These are phyloP conservation scores for Anarrhichthys ocellatus DNA, from an alignment of 2,113 vertebrate genomes.

Conservation along the genomic window DNA sequence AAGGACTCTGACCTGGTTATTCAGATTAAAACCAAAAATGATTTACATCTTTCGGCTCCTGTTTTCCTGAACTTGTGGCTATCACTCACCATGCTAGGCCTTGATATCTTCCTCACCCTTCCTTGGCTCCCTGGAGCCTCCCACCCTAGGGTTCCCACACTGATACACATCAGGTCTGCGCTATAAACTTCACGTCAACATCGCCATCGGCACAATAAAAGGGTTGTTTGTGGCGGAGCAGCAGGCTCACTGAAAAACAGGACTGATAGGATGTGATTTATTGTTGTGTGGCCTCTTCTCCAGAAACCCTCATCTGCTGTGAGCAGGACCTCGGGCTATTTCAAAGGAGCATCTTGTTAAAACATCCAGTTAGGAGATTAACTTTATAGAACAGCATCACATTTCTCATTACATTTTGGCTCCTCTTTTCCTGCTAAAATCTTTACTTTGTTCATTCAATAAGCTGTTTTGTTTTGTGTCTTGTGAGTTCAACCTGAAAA, in stretches of 20 bases:
- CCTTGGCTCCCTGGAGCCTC: constrained; percentile 10
- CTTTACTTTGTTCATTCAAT: background rate
- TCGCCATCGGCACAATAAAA: constrained; percentile 60
- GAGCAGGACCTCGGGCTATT: constrained; percentile 8
- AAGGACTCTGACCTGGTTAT: background rate
- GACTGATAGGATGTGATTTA: constrained; percentile 65
- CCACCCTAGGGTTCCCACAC: constrained; percentile 73
- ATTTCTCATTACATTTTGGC: background rate
- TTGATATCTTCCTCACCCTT: constrained; percentile 26
- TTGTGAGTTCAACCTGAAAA: background rate
- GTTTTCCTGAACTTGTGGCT: constrained; percentile 10
- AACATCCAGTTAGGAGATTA: constrained; percentile 40
- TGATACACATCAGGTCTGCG: constrained; percentile 76
- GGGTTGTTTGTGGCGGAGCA: constrained; percentile 56
- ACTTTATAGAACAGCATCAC: background rate
- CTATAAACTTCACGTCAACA: constrained; percentile 68
- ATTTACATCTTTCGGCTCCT: background rate
- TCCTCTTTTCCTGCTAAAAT: background rate
- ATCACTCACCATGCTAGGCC: constrained; percentile 39
- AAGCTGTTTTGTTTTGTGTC: background rate
- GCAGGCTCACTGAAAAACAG: constrained; percentile 56
- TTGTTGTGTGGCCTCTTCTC: constrained; percentile 35
- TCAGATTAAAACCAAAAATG: background rate
- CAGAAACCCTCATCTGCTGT: constrained; percentile 35
- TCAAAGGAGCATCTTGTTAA: constrained; percentile 44